Evolutionary conservation across 2,888 invertebrate species (phyloP), one percentile per base, ranked within the genome.

Genomic region (Tanytarsus gracilentus): DNA sequence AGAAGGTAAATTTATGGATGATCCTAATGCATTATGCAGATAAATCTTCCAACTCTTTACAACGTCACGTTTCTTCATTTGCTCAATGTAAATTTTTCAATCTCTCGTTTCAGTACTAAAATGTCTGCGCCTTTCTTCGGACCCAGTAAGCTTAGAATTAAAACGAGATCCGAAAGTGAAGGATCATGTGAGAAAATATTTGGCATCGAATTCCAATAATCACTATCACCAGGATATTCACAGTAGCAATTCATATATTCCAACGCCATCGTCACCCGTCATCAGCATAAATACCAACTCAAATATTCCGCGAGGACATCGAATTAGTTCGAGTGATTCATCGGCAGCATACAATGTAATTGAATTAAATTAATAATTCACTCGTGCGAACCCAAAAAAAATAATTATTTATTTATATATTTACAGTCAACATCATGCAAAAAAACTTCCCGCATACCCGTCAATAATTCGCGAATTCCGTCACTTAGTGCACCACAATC

Each of bases 91-190:
- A 50, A 50, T 50, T n/a, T 29, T 4, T 27, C 14, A 62, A 61
- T 62, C 70, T 66, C 70, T 72, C 77, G 75, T 85, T 85, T 69
- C 82, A 90, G 91, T 92, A 77, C 80, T 92, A 78, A 92, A 90
- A 86, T 92, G 92, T 78, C 84, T 93, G 73, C 86, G 92, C 73
- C 82, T 93, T 72, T 90, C 92, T 67, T 82, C 88, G 77, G 90
- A 91, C 79, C 86, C 89, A 70, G 90, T 93, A 71, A 89, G 88
- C 72, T 78, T 93, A 76, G 88, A 88, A 80, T 82, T 93, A 75
- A 88, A 85, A 80, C 84, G 90, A 83, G 93, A 93, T 82, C 89
- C 90, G 66, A 85, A 86, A 73, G 82, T 92, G 72, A 91, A 91
- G 76, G 88, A 87, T 64, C 84, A 82, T 68, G 83, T 88, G 67